phyloP scores from a whole-genome alignment of 2,113 vertebrate species.

The Pogonocichla stellata region DNA sequence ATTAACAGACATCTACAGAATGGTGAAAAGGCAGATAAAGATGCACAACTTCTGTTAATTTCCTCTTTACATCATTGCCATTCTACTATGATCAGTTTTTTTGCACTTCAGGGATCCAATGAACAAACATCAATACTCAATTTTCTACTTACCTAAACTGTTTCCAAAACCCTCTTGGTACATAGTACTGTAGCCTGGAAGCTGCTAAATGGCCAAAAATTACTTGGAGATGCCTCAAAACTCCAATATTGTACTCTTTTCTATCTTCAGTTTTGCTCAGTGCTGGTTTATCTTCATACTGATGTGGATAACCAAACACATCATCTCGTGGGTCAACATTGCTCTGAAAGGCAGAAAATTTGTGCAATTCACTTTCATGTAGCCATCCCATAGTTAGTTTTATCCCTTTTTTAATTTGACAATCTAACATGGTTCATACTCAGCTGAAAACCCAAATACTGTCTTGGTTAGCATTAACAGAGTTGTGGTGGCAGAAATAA shows the following conservation, averaged over 20 bases:
- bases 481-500: not conserved
- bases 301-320: conserved; percentile 97
- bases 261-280: conserved; percentile 95
- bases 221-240: conserved; percentile 95
- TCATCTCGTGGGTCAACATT: conserved; percentile 98
- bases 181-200: conserved; percentile 96
- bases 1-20: not conserved
- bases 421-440: not conserved
- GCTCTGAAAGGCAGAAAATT: conserved; percentile 75
- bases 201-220: conserved; percentile 98
- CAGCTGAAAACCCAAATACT: not conserved
- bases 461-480: not conserved
- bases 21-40: not conserved
- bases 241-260: conserved; percentile 99
- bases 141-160: conserved; percentile 89
- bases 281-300: conserved; percentile 95
- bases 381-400: not conserved
- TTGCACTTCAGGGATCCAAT: not conserved
- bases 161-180: conserved; percentile 99
- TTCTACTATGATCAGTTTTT: not conserved
- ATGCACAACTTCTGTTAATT: not conserved
- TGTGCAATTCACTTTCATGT: not conserved
- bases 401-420: not conserved
- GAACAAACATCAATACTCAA: not conserved
- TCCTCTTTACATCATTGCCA: not conserved